phyloP scores from a whole-genome alignment of 2,797 vertebrate species.

The Enteromius viviparus region DNA sequence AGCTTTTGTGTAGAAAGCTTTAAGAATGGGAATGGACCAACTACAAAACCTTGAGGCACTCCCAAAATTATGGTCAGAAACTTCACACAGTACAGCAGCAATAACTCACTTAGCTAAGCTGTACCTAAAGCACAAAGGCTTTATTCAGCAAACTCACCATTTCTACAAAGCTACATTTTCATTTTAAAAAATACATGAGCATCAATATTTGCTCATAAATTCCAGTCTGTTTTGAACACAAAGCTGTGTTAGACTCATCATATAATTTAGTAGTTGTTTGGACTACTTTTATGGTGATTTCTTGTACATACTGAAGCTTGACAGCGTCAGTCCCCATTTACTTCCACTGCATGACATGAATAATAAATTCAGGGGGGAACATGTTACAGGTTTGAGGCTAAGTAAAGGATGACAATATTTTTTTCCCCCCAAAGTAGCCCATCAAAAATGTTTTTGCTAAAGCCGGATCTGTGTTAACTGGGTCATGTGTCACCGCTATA shows the following conservation, averaged over 20 bases:
- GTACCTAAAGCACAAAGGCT: constrained; percentile 30
- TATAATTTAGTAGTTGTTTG: neutral
- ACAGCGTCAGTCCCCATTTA: neutral
- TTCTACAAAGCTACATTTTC: neutral
- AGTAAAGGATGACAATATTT: neutral
- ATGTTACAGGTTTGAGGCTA: neutral
- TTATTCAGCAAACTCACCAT: neutral
- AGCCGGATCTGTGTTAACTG: neutral
- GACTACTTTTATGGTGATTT: neutral
- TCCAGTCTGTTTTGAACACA: neutral
- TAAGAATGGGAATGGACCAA: constrained; percentile 8
- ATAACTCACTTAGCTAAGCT: constrained; percentile 31
- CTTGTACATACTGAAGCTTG: neutral
- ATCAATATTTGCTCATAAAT: neutral
- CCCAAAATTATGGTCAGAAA: constrained; percentile 13
- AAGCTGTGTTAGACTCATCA: neutral
- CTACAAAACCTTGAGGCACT: constrained; percentile 30
- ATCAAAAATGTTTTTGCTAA: neutral
- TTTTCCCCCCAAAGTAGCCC: neutral
- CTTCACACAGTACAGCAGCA: constrained; percentile 15
- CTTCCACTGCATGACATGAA: neutral
- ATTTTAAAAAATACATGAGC: neutral
- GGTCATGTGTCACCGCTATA: too few relatives aligned
- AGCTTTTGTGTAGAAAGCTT: neutral
- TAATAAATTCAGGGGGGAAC: neutral